A percentile compares a stretch with the other conserved stretches of the same genome.
Conservation (phyloP, 2,888 invertebrate genomes). For the Campoplex capitator region DNA sequence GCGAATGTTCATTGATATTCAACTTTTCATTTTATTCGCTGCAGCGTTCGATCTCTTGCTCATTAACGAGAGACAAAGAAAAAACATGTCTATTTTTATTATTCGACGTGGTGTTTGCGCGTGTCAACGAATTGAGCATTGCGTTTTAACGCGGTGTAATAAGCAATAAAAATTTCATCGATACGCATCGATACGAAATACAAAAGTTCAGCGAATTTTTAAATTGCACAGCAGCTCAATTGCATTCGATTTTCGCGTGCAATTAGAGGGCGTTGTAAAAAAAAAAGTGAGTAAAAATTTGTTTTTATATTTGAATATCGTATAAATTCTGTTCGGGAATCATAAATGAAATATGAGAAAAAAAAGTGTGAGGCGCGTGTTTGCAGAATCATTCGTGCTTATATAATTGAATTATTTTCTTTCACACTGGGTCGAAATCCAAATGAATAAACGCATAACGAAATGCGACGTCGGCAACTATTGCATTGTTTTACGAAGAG, state of each 20-base stretch:
- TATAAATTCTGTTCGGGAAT: not conserved
- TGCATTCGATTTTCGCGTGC: not conserved
- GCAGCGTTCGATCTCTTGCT: not conserved
- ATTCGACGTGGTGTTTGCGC: not conserved
- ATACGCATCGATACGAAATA: not conserved
- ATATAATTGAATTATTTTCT: not conserved
- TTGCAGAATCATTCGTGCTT: not conserved
- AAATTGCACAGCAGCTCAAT: not conserved
- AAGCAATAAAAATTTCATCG: not conserved
- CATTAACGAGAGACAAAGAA: no score
- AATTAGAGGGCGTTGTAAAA: not conserved
- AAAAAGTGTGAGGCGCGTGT: not conserved
- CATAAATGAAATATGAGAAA: not conserved
- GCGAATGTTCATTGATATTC: conserved; percentile 60
- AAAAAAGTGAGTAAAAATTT: not conserved
- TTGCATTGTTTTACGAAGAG: conserved; percentile 14
- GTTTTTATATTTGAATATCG: not conserved
- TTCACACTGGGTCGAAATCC: not conserved
- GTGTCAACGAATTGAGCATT: not conserved
- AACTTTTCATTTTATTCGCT: conserved; percentile 1
- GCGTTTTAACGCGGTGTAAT: not conserved
- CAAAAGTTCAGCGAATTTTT: not conserved
- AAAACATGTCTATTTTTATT: not conserved
- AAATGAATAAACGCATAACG: conserved; percentile 15
- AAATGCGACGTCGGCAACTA: not conserved